phyloP scores from a whole-genome alignment of 2,888 invertebrate species.

The Lasioglossum morio region DNA sequence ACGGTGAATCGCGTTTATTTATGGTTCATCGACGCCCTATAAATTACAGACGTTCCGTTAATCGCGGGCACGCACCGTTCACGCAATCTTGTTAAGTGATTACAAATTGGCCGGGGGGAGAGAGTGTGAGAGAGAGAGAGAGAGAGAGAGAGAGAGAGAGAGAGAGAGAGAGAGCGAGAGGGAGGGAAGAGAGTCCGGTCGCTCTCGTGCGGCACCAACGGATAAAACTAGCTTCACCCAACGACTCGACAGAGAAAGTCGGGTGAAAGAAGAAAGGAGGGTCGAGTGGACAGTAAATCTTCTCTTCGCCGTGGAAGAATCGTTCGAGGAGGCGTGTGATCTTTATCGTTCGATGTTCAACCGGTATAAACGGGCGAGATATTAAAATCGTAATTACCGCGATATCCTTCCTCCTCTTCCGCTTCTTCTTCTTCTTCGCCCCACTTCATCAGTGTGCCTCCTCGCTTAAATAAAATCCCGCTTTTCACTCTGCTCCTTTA shows the following conservation, averaged over 20 bases:
- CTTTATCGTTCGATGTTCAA: slow-evolving; percentile 27
- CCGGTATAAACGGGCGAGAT: slow-evolving; percentile 25
- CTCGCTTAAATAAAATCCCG: background rate
- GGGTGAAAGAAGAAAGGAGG: background rate
- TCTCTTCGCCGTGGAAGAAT: background rate
- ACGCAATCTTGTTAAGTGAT: slow-evolving; percentile 14
- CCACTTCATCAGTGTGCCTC: background rate
- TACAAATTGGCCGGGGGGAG: background rate
- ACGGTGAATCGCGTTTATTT: slow-evolving; percentile 29
- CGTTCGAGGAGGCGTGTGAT: slow-evolving; percentile 1
- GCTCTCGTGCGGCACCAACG: background rate
- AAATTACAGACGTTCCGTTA: slow-evolving; percentile 22
- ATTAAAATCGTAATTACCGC: slow-evolving; percentile 60
- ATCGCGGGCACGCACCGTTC: slow-evolving; percentile 11
- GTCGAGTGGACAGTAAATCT: background rate
- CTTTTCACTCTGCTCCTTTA: background rate
- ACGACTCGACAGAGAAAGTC: background rate
- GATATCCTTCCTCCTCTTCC: background rate
- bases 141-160: background rate
- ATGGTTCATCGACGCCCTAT: slow-evolving; percentile 15
- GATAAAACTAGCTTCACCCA: background rate
- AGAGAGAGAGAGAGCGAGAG: background rate
- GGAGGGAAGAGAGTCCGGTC: background rate
- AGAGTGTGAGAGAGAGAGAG: background rate
- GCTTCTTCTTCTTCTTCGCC: background rate